Conservation (phyloP, 2,113 vertebrate species). For the Phyllostomus hastatus region DNA sequence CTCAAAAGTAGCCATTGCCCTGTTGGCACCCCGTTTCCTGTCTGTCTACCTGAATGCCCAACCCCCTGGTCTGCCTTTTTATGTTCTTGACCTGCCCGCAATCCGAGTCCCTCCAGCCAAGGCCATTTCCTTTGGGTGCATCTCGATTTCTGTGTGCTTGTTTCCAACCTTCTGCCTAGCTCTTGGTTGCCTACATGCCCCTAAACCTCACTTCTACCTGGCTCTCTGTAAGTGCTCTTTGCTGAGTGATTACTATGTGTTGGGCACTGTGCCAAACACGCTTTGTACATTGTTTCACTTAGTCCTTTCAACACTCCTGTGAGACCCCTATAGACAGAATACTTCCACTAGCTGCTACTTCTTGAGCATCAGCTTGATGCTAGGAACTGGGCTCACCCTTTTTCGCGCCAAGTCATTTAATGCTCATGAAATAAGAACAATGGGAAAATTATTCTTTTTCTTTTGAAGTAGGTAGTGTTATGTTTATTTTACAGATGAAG, state of each 20-base stretch:
- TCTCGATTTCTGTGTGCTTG: background rate
- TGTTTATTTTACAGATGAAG: background rate
- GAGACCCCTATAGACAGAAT: background rate
- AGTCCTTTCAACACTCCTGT: background rate
- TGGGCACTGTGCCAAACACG: background rate
- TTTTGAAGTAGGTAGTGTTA: background rate
- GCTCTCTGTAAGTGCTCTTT: background rate
- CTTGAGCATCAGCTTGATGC: background rate
- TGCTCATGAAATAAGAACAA: background rate
- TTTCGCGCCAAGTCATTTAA: background rate
- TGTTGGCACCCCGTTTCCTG: background rate
- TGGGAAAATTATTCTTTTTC: background rate
- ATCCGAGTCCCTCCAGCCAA: background rate
- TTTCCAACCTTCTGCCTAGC: background rate
- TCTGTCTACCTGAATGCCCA: background rate
- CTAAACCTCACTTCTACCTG: background rate
- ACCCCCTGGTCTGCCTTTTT: background rate
- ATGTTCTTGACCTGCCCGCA: background rate
- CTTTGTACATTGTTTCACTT: background rate
- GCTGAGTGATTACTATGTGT: background rate
- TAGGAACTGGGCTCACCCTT: background rate
- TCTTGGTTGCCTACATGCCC: background rate
- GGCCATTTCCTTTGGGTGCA: background rate
- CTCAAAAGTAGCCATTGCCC: background rate
- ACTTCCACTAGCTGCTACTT: background rate